Evolutionary conservation across 2,113 vertebrate genomes (phyloP), one percentile per base, ranked within the genome.

Genomic region (Notarius lentiginosus): DNA sequence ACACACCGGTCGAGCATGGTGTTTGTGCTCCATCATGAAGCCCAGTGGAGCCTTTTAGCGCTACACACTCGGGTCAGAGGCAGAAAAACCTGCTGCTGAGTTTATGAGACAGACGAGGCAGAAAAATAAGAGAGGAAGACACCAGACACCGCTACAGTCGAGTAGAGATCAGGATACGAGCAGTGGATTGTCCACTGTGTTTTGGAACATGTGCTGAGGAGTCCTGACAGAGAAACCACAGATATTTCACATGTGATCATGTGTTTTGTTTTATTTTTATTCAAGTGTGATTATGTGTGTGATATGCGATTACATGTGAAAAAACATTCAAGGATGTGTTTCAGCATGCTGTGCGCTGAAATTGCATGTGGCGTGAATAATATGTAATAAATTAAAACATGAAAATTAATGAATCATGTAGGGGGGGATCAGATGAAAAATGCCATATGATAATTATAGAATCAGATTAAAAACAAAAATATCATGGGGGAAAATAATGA

Each of bases 31-130:
- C 22, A 72, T 79, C 88, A 56, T 84, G 47, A n/a, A 72, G 22
- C 88, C 83, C 82, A 81, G 72, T 49, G 85, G 24, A 18, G 58
- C 65, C 61, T 86, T 89, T 89, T 86, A 84, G 49, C 4, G 34
- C 68, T 18, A 63, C 61, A 51, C 66, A 56, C 47, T 14, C 49
- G n/a, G 85, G 83, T 89, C 75, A 87, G 63, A 68, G 66, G 27
- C 22, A 84, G 82, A 79, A 72, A 53, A 81, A 87, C 65, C 63
- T 60, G 85, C 66, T 87, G 22, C 10, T 65, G 85, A 41, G 58
- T 82, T 81, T 75, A 27, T 20, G 10, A 55, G 30, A 75, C 27
- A 15, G 30, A 73, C 17, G 65, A 68, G 22, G 55, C 3, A 75
- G 22, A 76, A 63, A 22, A 68, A 18, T 63, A 72, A 4, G 49